phyloP scores from a whole-genome alignment of 2,888 invertebrate genomes.

The Synanthedon tipuliformis region DNA sequence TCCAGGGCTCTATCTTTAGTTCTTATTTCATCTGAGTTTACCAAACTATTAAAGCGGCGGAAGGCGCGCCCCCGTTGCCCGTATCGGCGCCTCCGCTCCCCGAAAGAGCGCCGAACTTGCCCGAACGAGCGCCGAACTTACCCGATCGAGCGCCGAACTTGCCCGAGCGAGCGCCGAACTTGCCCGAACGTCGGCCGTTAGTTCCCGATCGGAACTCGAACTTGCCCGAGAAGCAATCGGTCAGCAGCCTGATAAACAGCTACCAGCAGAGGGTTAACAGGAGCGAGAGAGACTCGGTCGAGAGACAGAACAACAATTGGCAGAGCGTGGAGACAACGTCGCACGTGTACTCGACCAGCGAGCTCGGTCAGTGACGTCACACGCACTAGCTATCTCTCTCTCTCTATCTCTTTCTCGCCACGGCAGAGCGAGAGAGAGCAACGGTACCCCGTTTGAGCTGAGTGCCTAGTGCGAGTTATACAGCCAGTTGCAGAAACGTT shows the following conservation, averaged over 20 bases:
- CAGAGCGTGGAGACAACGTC: slow-evolving; percentile 44
- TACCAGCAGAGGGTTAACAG: slow-evolving; percentile 50
- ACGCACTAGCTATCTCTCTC: no score
- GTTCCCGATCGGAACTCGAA: slow-evolving; percentile 2
- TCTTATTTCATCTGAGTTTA: no score
- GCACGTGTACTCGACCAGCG: slow-evolving; percentile 53
- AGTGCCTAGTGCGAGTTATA: no score
- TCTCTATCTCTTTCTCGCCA: no score
- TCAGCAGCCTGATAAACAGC: slow-evolving; percentile 52
- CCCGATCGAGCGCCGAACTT: slow-evolving; percentile 23
- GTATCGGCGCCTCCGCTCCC: slow-evolving; percentile 26
- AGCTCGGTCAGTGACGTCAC: slow-evolving; percentile 46
- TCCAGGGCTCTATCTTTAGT: no score
- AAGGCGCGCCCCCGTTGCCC: slow-evolving; percentile 44
- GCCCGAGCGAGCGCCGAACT: slow-evolving; percentile 12
- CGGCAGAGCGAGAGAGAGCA: no score
- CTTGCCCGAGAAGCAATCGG: slow-evolving; percentile 30
- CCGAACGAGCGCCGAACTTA: slow-evolving; percentile 25
- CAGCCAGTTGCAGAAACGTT: no score
- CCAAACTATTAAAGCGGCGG: slow-evolving; percentile 16
- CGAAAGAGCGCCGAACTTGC: slow-evolving; percentile 16
- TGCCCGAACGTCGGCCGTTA: slow-evolving; percentile 19
- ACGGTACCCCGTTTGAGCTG: no score
- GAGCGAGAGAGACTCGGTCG: slow-evolving; percentile 26
- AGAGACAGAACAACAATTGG: slow-evolving; percentile 40